A percentile compares a stretch with the other conserved stretches of the same genome.
Evolutionary conservation across 2,113 vertebrate genomes (phyloP).

Genomic region (Aphyosemion australe): DNA sequence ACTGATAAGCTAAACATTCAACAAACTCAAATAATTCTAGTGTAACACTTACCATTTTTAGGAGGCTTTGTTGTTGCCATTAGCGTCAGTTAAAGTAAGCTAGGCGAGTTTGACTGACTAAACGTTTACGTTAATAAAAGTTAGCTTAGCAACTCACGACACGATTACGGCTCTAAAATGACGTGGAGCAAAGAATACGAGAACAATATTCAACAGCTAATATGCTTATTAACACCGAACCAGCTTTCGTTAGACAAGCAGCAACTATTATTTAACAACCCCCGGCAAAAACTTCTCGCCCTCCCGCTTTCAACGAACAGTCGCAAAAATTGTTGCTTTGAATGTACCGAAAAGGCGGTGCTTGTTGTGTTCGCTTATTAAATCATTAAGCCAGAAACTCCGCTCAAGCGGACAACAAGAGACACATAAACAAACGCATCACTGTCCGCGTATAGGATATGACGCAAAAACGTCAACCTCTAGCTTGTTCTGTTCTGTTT

Average conservation of each 20-base stretch:
- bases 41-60: slow-evolving; percentile 24
- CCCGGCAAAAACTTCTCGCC: slow-evolving; percentile 14
- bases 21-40: not conserved
- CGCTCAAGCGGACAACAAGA: not conserved
- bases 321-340: rapidly evolving
- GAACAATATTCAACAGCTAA: too few relatives aligned
- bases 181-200: too few relatives aligned
- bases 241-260: not conserved
- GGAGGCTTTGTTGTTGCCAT: slow-evolving; percentile 44
- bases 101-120: not conserved
- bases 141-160: too few relatives aligned
- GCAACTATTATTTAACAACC: not conserved
- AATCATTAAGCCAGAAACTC: not conserved
- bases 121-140: not conserved
- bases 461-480: slow-evolving; percentile 10
- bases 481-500: too few relatives aligned
- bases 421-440: not conserved
- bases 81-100: too few relatives aligned
- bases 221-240: not conserved
- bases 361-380: not conserved
- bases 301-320: slow-evolving; percentile 50
- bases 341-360: slow-evolving; percentile 13
- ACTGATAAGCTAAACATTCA: too few relatives aligned
- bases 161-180: too few relatives aligned
- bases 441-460: slow-evolving; percentile 19